Percentiles rank a stretch among this genome's conserved stretches.
phyloP scores from a whole-genome alignment of 53 echinoderm and acorn worm genomes.

The Luidia sarsii region DNA sequence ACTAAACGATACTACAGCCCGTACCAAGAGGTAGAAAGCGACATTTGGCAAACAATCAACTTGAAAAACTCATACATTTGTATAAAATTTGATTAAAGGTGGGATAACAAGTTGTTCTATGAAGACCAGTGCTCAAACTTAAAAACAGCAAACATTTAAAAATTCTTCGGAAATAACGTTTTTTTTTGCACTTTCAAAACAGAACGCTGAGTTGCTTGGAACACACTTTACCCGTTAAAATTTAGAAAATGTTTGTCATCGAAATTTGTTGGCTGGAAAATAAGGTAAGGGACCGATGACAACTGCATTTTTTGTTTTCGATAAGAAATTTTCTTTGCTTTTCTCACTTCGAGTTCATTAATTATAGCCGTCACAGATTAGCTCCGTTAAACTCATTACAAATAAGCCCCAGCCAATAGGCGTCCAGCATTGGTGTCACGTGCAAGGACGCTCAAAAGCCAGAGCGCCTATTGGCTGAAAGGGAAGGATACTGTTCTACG shows the following conservation, averaged over 20 bases:
- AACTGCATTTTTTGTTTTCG: no score
- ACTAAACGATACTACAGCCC: conserved; percentile 1
- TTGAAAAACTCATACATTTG: neutral
- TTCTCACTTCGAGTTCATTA: conserved; percentile 38
- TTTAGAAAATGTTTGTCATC: neutral
- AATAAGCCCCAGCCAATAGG: neutral
- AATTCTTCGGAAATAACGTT: neutral
- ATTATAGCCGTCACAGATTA: conserved; percentile 42
- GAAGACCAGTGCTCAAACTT: neutral
- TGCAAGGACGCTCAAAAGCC: neutral
- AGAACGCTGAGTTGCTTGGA: neutral
- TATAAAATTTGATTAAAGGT: conserved; percentile 20
- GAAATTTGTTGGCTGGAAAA: neutral
- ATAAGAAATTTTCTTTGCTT: no score
- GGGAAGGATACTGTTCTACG: conserved; percentile 37
- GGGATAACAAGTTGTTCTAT: neutral
- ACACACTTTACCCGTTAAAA: conserved; percentile 3
- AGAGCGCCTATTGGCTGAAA: conserved; percentile 5
- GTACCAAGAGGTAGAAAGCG: conserved; percentile 46
- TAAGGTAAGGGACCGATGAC: neutral
- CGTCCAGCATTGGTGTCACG: neutral
- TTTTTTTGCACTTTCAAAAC: neutral
- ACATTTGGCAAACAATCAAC: conserved; percentile 23
- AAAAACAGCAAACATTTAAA: conserved; percentile 8
- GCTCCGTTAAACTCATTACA: conserved; percentile 6